Evolutionary conservation across 2,113 vertebrate species (phyloP).

Genomic region (Taxidea taxus): DNA sequence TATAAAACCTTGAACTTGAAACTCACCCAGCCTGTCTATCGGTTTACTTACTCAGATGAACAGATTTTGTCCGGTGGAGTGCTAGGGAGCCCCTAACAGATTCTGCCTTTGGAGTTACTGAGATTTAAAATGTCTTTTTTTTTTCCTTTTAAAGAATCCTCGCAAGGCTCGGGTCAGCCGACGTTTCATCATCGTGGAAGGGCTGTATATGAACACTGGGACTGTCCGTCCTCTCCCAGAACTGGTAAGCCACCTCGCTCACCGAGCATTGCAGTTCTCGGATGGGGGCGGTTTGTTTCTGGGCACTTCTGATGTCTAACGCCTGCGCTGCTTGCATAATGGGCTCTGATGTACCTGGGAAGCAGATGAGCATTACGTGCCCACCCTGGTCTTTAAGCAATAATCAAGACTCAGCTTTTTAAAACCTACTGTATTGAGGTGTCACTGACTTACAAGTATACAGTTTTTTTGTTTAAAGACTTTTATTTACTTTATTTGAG

Average conservation of each 20-base stretch:
- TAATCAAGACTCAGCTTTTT: background rate
- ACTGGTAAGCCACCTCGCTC: slow-evolving; percentile 85
- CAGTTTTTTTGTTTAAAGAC: background rate
- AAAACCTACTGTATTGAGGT: background rate
- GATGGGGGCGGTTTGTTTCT: background rate
- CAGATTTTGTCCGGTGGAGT: background rate
- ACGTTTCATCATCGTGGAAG: slow-evolving; percentile 94
- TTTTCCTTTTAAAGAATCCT: slow-evolving; percentile 86
- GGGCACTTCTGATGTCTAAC: background rate
- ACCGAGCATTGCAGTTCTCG: background rate
- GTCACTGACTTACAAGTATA: background rate
- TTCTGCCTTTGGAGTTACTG: background rate
- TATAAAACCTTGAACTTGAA: background rate
- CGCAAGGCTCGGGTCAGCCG: slow-evolving; percentile 95
- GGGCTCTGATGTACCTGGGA: background rate
- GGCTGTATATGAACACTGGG: slow-evolving; percentile 95
- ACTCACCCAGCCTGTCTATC: background rate
- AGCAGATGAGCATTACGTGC: background rate
- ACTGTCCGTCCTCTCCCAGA: slow-evolving; percentile 95
- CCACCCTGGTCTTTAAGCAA: background rate
- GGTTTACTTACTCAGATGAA: background rate
- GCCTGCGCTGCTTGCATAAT: background rate
- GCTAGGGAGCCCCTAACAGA: background rate
- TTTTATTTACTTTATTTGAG: background rate
- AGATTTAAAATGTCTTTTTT: background rate